Conservation (phyloP, 2,113 vertebrate species). For the Natator depressus region DNA sequence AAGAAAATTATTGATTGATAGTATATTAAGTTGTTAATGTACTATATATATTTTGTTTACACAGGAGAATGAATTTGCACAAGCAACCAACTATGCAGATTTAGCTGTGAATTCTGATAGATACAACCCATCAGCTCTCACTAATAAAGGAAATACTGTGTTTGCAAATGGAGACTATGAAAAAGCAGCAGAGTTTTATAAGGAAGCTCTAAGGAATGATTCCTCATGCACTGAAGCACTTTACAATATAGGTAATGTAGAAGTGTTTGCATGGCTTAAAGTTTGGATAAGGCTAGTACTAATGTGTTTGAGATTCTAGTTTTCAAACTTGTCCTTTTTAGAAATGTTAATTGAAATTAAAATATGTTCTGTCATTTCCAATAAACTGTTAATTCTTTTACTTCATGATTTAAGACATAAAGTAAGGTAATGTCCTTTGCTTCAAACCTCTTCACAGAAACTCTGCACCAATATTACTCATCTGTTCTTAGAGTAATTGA, state of each 20-base stretch:
- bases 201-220: conserved; percentile 95
- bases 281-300: neutral
- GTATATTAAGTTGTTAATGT: neutral
- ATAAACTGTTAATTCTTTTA: neutral
- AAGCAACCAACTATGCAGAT: conserved; percentile 93
- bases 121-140: conserved; percentile 94
- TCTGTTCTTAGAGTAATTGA: neutral
- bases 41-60: conserved; percentile 55
- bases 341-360: neutral
- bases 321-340: neutral
- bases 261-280: conserved; percentile 6
- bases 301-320: neutral
- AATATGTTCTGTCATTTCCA: neutral
- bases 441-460: conserved; percentile 4
- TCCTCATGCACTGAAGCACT: conserved; percentile 96
- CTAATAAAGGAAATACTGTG: conserved; percentile 96
- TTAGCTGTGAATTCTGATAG: conserved; percentile 93
- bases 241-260: conserved; percentile 92
- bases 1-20: neutral
- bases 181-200: conserved; percentile 96
- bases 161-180: conserved; percentile 90
- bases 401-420: neutral
- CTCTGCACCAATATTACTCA: neutral
- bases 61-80: conserved; percentile 92
- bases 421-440: neutral